These are phyloP conservation scores for Ophthalmolycus amberensis DNA, from an alignment of 2,113 vertebrate species.

Conservation along the genomic window DNA sequence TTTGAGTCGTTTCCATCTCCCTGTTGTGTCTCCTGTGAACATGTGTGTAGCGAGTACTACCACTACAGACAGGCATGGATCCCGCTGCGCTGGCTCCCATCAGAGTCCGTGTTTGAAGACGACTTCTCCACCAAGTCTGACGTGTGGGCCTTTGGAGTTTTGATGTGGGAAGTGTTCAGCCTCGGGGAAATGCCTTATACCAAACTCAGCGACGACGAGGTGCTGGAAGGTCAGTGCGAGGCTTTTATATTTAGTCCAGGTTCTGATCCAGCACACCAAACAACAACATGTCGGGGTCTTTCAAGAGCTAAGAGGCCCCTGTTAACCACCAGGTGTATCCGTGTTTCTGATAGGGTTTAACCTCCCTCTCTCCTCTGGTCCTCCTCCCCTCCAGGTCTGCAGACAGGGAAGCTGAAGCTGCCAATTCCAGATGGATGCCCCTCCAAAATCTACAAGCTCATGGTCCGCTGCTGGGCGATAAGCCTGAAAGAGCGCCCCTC, in stretches of 20 bases:
- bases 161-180: conserved; percentile 98
- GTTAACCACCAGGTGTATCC: neutral
- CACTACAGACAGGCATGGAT: conserved; percentile 96
- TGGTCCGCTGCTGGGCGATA: conserved; percentile 93
- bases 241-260: conserved; percentile 2
- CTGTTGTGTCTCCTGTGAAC: conserved; percentile 7
- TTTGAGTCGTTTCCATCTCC: conserved; percentile 5
- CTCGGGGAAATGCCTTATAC: conserved; percentile 92
- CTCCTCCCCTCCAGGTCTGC: conserved; percentile 83
- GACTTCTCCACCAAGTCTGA: conserved; percentile 98
- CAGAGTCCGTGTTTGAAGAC: conserved; percentile 92
- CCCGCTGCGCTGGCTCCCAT: conserved; percentile 95
- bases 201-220: conserved; percentile 89
- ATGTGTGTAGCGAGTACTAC: conserved; percentile 90
- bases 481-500: conserved; percentile 96
- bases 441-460: conserved; percentile 91
- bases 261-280: neutral
- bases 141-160: conserved; percentile 95
- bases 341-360: neutral
- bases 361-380: neutral
- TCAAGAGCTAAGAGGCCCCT: neutral
- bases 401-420: conserved; percentile 89
- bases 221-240: conserved; percentile 88
- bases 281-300: neutral
- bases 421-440: conserved; percentile 90